Evolutionary conservation across 2,888 invertebrate species (phyloP).

Genomic region (Frankliniella fusca): DNA sequence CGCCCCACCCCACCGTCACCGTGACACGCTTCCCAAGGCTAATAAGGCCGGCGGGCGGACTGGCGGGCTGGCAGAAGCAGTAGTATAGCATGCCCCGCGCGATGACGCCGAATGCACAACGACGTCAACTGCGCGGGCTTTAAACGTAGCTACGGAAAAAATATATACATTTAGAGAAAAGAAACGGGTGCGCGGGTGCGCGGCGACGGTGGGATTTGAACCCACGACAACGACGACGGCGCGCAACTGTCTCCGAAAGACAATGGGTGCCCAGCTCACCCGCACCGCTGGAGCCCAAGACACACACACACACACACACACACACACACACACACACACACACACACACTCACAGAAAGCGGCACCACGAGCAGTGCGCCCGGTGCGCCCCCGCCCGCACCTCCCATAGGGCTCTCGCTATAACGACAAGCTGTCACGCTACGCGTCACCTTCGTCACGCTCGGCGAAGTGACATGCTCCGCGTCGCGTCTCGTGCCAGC

Average conservation of each 20-base stretch:
- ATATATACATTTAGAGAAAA: not conserved
- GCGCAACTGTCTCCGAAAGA: not conserved
- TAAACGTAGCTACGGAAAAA: not conserved
- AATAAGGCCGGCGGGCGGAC: not conserved
- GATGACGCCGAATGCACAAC: not conserved
- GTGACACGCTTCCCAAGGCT: conserved; percentile 13
- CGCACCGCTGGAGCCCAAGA: no score
- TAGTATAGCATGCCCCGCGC: not conserved
- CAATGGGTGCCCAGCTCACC: not conserved
- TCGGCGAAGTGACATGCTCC: not conserved
- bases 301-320: no score
- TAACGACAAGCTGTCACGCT: conserved; percentile 21
- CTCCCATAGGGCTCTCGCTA: not conserved
- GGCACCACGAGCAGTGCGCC: no score
- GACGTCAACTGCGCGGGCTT: not conserved
- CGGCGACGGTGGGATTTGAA: conserved; percentile 1
- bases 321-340: no score
- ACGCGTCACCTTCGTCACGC: not conserved
- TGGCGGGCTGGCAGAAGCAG: no score
- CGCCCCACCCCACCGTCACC: not conserved
- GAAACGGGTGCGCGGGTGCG: not conserved
- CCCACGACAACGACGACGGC: not conserved
- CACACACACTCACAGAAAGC: no score
- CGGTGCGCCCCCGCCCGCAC: no score
- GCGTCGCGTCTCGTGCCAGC: not conserved